These are phyloP conservation scores for Heterodera carotae DNA, from an alignment of 1,140 invertebrate genomes.

Conservation along the genomic window DNA sequence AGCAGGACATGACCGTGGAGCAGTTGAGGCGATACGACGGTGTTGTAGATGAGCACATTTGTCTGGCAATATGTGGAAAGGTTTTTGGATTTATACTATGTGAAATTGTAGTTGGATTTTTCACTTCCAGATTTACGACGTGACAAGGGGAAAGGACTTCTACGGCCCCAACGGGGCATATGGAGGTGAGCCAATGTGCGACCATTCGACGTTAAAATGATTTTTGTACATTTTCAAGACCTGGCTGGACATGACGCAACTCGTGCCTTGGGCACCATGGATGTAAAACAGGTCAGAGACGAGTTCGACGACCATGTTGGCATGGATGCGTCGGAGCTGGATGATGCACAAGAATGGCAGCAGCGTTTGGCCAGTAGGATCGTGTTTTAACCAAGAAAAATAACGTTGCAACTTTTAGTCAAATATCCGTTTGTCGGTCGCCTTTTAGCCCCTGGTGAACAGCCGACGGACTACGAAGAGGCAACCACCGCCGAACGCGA, in stretches of 20 bases:
- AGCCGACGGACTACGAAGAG: slow-evolving; percentile 28
- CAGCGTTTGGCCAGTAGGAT: slow-evolving; percentile 37
- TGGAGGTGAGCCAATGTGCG: slow-evolving; percentile 7
- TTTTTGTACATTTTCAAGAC: slow-evolving; percentile 14
- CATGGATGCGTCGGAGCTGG: slow-evolving; percentile 39
- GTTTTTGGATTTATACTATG: slow-evolving; percentile 6
- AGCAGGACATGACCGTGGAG: slow-evolving; percentile 54
- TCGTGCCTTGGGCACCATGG: slow-evolving; percentile 44
- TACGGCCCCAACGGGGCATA: slow-evolving; percentile 51
- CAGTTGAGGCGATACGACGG: slow-evolving; percentile 48
- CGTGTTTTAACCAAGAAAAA: not conserved
- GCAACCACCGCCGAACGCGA: too few relatives aligned
- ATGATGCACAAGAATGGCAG: slow-evolving; percentile 52
- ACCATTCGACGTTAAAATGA: not conserved
- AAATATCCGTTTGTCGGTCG: slow-evolving; percentile 53
- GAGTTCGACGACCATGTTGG: slow-evolving; percentile 47
- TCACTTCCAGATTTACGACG: slow-evolving; percentile 49
- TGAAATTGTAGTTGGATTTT: slow-evolving; percentile 8
- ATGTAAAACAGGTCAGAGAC: slow-evolving; percentile 46
- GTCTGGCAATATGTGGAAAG: slow-evolving; percentile 48
- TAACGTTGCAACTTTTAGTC: slow-evolving; percentile 39
- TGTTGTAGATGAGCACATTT: slow-evolving; percentile 50
- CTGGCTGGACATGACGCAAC: slow-evolving; percentile 55
- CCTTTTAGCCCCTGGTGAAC: slow-evolving; percentile 43
- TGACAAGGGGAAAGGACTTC: slow-evolving; percentile 51